These are phyloP conservation scores for Bucco capensis DNA, from an alignment of 2,113 vertebrate species.

Conservation along the genomic window DNA sequence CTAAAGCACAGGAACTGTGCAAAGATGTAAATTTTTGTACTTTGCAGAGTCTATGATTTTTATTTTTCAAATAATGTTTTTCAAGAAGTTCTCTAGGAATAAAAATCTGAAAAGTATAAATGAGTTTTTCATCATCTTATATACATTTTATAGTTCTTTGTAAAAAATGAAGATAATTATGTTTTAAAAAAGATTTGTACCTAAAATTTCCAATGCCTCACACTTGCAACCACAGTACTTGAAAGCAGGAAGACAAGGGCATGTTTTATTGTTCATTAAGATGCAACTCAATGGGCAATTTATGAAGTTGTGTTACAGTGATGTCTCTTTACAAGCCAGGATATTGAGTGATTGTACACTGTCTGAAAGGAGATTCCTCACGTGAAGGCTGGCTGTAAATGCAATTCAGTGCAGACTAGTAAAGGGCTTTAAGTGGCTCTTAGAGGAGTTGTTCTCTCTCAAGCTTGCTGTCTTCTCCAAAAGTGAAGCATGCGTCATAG, in stretches of 20 bases:
- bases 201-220: constrained; percentile 15
- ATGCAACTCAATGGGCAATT: not conserved
- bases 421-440: not conserved
- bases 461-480: not conserved
- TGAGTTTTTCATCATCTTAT: constrained; percentile 52
- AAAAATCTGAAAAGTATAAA: constrained; percentile 41
- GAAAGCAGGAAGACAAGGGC: constrained; percentile 43
- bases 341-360: not conserved
- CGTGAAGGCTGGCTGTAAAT: not conserved
- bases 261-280: not conserved
- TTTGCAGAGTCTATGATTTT: constrained; percentile 67
- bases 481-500: not conserved
- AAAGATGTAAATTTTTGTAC: constrained; percentile 68
- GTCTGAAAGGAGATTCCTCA: not conserved
- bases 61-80: constrained; percentile 68
- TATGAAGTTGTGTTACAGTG: not conserved
- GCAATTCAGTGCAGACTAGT: not conserved
- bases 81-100: constrained; percentile 50
- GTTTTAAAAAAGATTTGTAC: constrained; percentile 4
- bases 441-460: not conserved
- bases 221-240: constrained; percentile 27
- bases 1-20: constrained; percentile 57
- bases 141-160: constrained; percentile 57
- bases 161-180: constrained; percentile 30
- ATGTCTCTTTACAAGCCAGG: not conserved